Percentiles rank a stretch among this genome's conserved stretches.
Evolutionary conservation across 2,797 vertebrate genomes (phyloP).

Genomic region (Rhincodon typus): DNA sequence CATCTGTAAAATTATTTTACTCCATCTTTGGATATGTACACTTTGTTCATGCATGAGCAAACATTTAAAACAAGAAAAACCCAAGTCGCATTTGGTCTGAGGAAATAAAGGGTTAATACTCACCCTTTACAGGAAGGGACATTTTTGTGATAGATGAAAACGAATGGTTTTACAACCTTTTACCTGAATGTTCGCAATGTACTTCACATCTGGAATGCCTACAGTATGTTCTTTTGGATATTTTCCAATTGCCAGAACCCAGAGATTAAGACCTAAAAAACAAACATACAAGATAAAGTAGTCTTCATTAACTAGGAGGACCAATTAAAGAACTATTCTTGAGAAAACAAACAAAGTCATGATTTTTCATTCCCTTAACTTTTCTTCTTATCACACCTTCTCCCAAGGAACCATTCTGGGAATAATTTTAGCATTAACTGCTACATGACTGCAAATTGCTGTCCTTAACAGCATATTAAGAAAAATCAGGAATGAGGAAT

Average conservation of each 20-base stretch:
- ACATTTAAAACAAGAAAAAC: too few relatives aligned
- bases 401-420: not conserved
- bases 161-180: too few relatives aligned
- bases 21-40: too few relatives aligned
- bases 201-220: constrained; percentile 94
- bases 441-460: not conserved
- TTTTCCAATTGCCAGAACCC: constrained; percentile 82
- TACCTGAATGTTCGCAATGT: constrained; percentile 96
- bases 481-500: not conserved
- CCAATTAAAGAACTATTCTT: not conserved
- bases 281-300: constrained; percentile 43
- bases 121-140: too few relatives aligned
- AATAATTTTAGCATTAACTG: not conserved
- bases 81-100: too few relatives aligned
- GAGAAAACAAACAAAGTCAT: not conserved
- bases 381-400: not conserved
- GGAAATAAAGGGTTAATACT: too few relatives aligned
- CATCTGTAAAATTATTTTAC: too few relatives aligned
- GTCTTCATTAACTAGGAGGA: not conserved
- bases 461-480: not conserved
- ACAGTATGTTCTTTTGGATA: constrained; percentile 71
- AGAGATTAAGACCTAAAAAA: constrained; percentile 80
- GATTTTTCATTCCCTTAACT: not conserved
- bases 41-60: too few relatives aligned
- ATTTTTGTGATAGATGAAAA: too few relatives aligned